Base-by-base conservation (phyloP, 2,113 vertebrate genomes). In the Lanius ludovicianus region DNA sequence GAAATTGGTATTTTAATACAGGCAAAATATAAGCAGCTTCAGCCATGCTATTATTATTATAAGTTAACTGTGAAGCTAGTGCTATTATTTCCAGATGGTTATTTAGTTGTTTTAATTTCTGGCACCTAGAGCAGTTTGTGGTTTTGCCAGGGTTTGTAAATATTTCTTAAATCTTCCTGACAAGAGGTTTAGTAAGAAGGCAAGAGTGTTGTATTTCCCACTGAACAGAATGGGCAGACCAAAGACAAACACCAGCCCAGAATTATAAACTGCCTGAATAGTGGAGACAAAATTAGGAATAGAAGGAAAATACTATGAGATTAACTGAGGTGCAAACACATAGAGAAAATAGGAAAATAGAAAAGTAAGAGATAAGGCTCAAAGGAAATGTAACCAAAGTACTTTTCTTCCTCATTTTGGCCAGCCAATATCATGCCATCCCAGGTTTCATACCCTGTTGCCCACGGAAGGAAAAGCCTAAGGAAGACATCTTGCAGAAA, bases 71-170 rank as follows among this genome's bases (percentile, higher is more conserved):
- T 70, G 60, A 92, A 90, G 59, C 46, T 39, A 42, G 22, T 84
- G 11, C 27, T 60, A 59, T 63, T 77, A 59, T 63, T 95, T 87
- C 80, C 56, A 90, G 76, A 70, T 87, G 84, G 47, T 59, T 81
- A 68, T 84, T 95, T 49, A 67, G 44, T 50, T 49, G 5, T 20
- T 81, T 90, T 78, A n/a, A 55, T 68, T 81, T 89, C 75, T 91
- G 76, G 39, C 73, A 84, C 73, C 44, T 82, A 71, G 9, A 89
- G 47, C 1, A 70, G 27, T 68, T 31, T 7, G 24, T 50, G 53
- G 4, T 64, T 91, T 90, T 92, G 25, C 59, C 79, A 80, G 35
- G 59, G 73, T 67, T 70, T 78, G 25, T 50, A 93, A 94, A 77
- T 12, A 47, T 81, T 78, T 90, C 62, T 68, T 60, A 79, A 67